A percentile compares a stretch with the other conserved stretches of the same genome.
Evolutionary conservation across 2,888 invertebrate species (phyloP).

Genomic region (Troilus luridus): DNA sequence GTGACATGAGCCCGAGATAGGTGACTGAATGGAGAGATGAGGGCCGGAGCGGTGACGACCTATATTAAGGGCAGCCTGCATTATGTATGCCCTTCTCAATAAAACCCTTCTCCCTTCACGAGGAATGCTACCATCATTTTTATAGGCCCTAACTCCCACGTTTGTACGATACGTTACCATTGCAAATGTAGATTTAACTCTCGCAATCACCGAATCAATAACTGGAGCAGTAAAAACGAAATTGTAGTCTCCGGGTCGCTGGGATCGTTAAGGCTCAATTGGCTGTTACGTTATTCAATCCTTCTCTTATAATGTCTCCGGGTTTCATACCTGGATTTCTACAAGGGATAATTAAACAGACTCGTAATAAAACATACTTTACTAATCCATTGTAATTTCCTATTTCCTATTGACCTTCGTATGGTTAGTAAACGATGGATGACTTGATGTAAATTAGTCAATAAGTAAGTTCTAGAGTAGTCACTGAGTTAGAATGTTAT

Average conservation of each 20-base stretch:
- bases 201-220: neutral
- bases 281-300: neutral
- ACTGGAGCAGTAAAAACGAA: neutral
- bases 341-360: neutral
- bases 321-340: neutral
- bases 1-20: neutral
- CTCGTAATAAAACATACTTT: no score
- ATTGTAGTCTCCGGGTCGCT: neutral
- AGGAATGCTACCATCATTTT: neutral
- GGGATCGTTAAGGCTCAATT: neutral
- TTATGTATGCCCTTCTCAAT: neutral
- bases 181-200: constrained; percentile 15
- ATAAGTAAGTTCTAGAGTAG: no score
- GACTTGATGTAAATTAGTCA: no score
- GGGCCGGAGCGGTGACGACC: neutral
- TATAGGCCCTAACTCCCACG: neutral
- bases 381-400: no score
- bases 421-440: no score
- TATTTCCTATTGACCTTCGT: no score
- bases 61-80: constrained; percentile 16
- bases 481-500: no score
- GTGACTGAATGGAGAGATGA: neutral
- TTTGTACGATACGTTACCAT: neutral
- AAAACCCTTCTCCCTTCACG: neutral
- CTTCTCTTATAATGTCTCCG: neutral